phyloP scores from a whole-genome alignment of 1,140 invertebrate genomes.

The Formica exsecta region DNA sequence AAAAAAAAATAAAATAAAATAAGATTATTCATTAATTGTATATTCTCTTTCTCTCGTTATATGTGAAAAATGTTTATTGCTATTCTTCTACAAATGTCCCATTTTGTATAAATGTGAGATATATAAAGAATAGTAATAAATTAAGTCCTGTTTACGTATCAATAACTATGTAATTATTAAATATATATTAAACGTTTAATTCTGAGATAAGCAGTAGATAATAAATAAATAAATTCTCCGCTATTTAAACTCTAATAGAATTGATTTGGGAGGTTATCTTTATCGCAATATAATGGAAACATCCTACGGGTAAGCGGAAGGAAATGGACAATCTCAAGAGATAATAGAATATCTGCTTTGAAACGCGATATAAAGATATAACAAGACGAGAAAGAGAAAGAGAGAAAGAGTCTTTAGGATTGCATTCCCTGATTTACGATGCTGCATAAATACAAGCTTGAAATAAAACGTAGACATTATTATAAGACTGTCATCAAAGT shows the following conservation, averaged over 20 bases:
- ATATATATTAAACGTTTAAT: neutral
- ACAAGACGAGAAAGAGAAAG: constrained; percentile 48
- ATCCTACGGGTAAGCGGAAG: neutral
- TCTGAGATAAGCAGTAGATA: neutral
- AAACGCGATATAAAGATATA: constrained; percentile 39
- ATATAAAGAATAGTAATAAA: neutral
- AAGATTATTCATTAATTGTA: constrained; percentile 8
- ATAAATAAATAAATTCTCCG: neutral
- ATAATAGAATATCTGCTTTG: constrained; percentile 5
- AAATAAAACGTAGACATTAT: constrained; percentile 48
- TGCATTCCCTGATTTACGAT: constrained; percentile 63
- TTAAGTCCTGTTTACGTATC: neutral
- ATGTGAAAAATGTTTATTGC: neutral
- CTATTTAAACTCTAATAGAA: neutral
- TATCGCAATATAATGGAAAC: neutral
- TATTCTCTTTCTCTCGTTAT: neutral
- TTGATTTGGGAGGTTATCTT: neutral
- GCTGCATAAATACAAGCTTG: constrained; percentile 11
- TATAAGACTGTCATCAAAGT: neutral
- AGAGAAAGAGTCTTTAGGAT: constrained; percentile 47
- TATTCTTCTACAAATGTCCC: neutral
- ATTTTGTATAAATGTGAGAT: constrained; percentile 16
- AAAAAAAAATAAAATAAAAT: neutral
- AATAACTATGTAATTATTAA: neutral
- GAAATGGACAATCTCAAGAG: constrained; percentile 3